phyloP scores from a whole-genome alignment of 2,888 invertebrate genomes.

The Orchesellides sinensis region DNA sequence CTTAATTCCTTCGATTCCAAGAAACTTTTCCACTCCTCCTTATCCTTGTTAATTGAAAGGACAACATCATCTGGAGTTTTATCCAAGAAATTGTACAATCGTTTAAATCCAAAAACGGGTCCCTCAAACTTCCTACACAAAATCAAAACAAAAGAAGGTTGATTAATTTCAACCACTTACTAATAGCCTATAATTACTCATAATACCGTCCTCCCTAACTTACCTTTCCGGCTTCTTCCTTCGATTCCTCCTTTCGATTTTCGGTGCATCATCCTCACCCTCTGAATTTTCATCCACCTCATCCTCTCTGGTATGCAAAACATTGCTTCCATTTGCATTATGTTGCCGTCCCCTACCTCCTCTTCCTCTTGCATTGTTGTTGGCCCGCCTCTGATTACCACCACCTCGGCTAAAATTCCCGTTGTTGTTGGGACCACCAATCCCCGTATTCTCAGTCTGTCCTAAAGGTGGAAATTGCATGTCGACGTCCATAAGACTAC shows the following conservation, averaged over 20 bases:
- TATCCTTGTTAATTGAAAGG: slow-evolving; percentile 43
- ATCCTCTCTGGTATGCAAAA: not conserved
- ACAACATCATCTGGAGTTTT: slow-evolving; percentile 49
- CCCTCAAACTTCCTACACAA: slow-evolving; percentile 52
- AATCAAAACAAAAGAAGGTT: not conserved
- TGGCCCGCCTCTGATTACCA: not conserved
- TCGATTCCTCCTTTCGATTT: not conserved
- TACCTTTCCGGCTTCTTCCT: slow-evolving; percentile 12
- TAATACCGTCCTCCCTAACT: not conserved
- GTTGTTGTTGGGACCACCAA: no score
- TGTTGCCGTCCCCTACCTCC: not conserved
- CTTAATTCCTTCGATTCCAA: slow-evolving; percentile 32
- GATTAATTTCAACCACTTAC: not conserved
- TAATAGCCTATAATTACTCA: not conserved
- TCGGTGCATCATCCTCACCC: slow-evolving; percentile 11
- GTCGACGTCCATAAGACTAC: no score
- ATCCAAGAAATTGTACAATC: slow-evolving; percentile 50
- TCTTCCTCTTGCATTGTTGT: not conserved
- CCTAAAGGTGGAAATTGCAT: no score
- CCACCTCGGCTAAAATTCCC: no score
- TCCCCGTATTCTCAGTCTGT: no score
- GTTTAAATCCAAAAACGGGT: slow-evolving; percentile 66
- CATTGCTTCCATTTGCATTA: not conserved
- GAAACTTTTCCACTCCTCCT: slow-evolving; percentile 62
- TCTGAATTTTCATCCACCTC: not conserved